phyloP scores from a whole-genome alignment of 1,140 invertebrate genomes.

The Papilio polytes region DNA sequence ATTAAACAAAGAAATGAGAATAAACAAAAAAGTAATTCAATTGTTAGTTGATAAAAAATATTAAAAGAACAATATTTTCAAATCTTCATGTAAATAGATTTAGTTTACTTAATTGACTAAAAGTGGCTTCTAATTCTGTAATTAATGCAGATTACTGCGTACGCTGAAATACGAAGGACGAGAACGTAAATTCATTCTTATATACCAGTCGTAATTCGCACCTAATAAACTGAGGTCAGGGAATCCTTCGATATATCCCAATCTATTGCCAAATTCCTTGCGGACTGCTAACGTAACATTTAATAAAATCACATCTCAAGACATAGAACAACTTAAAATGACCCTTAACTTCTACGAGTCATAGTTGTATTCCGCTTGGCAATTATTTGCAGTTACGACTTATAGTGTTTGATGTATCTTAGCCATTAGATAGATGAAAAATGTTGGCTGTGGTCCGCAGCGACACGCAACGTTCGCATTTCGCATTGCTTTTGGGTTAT shows the following conservation, averaged over 20 bases:
- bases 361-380: background rate
- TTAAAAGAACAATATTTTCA: too few species aligned
- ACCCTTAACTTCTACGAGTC: background rate
- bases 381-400: background rate
- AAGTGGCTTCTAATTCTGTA: too few species aligned
- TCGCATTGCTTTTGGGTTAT: background rate
- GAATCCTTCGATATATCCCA: slow-evolving; percentile 31
- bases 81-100: too few species aligned
- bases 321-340: background rate
- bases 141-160: too few species aligned
- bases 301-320: background rate
- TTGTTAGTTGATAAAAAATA: too few species aligned
- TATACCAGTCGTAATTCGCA: background rate
- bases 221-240: slow-evolving; percentile 28
- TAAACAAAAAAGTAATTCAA: background rate
- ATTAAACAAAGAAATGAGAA: too few species aligned
- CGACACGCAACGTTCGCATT: slow-evolving; percentile 20
- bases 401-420: background rate
- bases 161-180: background rate
- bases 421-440: slow-evolving; percentile 29
- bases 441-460: background rate
- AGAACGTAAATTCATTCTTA: background rate
- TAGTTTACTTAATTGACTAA: too few species aligned
- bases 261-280: slow-evolving; percentile 35
- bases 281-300: background rate